Base-by-base conservation (phyloP, 2,888 invertebrate species). In the Coleophora flavipennella region DNA sequence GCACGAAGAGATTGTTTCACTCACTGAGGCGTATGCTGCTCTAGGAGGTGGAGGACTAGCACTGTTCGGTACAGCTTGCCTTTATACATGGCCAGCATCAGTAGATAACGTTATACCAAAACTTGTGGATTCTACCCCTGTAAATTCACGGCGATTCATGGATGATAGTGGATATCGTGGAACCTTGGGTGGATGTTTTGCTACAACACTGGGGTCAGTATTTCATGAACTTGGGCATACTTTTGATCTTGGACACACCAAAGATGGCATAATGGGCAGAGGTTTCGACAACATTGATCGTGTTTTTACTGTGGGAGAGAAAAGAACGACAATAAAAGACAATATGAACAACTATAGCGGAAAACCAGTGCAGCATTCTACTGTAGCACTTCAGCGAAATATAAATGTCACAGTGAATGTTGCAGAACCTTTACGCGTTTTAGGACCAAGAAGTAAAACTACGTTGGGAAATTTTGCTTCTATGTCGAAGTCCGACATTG, bases 181-280 rank as follows among this genome's bases (percentile, higher is more conserved):
- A 29, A 95, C 94, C 1, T 88, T 91, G 55, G 95, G 94, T 44
- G 94, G 93, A 27, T 95, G 96, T 66, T 94, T 92, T 73, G 92
- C 96, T 11, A 95, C 96, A 6, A 95, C 95, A 12, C 77, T 98
- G 31, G 97, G 97, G 11, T 92, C 96, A 11, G 92, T 94, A 8
- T 90, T 96, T 31, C 98, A 98, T 70, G 98, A 98, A 85, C 85
- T 98, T 35, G 95, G 95, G 11, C 98, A 98, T 67, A 94, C 94
- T 0, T 96, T 98, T 70, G 96, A 97, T 75, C 87, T 98, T 41
- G 97, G 96, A 0, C 97, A 98, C 67, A 93, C 95, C 0, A 88
- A 90, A 53, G 89, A 92, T 51, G 97, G 97, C 12, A 93, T 98
- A 42, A 98, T 98, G 98, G 95, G 94, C 32, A 88, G 92, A 64